Percentiles rank a stretch among this genome's conserved stretches.
Conservation (phyloP, 2,113 vertebrate genomes). For the Micronisus gabar region DNA sequence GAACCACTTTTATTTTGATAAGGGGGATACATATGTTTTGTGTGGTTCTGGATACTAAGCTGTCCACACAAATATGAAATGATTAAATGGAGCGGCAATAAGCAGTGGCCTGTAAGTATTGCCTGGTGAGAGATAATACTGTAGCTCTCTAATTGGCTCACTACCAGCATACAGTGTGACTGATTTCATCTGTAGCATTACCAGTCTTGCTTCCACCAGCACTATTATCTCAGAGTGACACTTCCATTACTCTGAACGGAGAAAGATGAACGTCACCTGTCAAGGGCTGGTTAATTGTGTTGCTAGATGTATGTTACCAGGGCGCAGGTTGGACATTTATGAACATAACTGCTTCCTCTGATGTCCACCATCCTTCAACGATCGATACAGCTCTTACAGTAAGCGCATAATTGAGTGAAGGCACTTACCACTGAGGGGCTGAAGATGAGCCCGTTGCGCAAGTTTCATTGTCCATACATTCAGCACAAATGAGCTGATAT, state of each 20-base stretch:
- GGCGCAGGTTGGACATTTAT: slow-evolving; percentile 85
- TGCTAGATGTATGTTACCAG: slow-evolving; percentile 87
- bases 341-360: slow-evolving; percentile 85
- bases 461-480: slow-evolving; percentile 77
- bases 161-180: slow-evolving; percentile 68
- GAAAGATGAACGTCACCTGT: slow-evolving; percentile 95
- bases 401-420: slow-evolving; percentile 82
- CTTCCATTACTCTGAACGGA: slow-evolving; percentile 90
- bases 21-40: slow-evolving; percentile 10
- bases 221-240: slow-evolving; percentile 93
- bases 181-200: slow-evolving; percentile 78
- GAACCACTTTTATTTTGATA: slow-evolving; percentile 22
- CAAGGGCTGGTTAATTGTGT: slow-evolving; percentile 94
- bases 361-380: slow-evolving; percentile 81
- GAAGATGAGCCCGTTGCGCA: slow-evolving; percentile 71
- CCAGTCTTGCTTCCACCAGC: slow-evolving; percentile 77
- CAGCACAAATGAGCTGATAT: slow-evolving; percentile 76
- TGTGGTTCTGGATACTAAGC: slow-evolving; percentile 41
- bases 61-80: slow-evolving; percentile 45
- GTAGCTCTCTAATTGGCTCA: slow-evolving; percentile 79
- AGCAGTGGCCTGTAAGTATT: slow-evolving; percentile 63
- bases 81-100: slow-evolving; percentile 68
- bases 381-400: slow-evolving; percentile 80
- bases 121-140: slow-evolving; percentile 74
- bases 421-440: slow-evolving; percentile 74